These are phyloP conservation scores for Leptinotarsa juncta DNA, from an alignment of 2,888 invertebrate genomes.

Conservation along the genomic window DNA sequence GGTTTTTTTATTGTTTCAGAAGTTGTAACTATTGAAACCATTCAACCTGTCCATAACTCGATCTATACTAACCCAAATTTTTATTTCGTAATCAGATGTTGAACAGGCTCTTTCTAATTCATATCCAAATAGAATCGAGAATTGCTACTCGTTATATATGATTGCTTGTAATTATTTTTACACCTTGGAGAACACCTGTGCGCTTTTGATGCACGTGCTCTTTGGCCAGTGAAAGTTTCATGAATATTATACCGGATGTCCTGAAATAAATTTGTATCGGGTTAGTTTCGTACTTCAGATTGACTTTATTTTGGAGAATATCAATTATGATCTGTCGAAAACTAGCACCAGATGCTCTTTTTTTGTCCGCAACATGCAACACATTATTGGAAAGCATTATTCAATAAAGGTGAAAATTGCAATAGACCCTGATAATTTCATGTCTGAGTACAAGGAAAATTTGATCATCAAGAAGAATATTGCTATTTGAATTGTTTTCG, in stretches of 20 bases:
- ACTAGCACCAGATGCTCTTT: too few relatives aligned
- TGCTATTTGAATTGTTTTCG: too few relatives aligned
- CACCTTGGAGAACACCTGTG: slow-evolving; percentile 50
- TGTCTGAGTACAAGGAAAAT: too few relatives aligned
- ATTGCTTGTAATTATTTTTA: slow-evolving; percentile 46
- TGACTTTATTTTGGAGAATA: too few relatives aligned
- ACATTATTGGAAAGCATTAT: too few relatives aligned
- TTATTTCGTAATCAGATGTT: slow-evolving; percentile 4
- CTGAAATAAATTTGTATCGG: neutral
- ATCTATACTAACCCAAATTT: slow-evolving; percentile 4
- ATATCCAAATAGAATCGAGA: slow-evolving; percentile 20
- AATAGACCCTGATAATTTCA: too few relatives aligned
- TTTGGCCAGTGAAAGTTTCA: slow-evolving; percentile 36
- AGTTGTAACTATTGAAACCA: too few relatives aligned
- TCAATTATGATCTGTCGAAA: too few relatives aligned
- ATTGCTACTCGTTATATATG: slow-evolving; percentile 25
- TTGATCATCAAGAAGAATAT: too few relatives aligned
- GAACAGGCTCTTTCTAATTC: slow-evolving; percentile 19
- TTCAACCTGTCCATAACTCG: neutral
- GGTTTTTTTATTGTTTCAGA: neutral
- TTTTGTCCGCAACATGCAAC: too few relatives aligned
- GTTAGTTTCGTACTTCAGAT: neutral
- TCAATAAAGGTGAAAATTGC: too few relatives aligned
- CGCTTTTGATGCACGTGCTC: slow-evolving; percentile 44
- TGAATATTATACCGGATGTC: neutral